Conservation (phyloP, 35 echinoderm and acorn worm genomes). For the Ptychodera flava region DNA sequence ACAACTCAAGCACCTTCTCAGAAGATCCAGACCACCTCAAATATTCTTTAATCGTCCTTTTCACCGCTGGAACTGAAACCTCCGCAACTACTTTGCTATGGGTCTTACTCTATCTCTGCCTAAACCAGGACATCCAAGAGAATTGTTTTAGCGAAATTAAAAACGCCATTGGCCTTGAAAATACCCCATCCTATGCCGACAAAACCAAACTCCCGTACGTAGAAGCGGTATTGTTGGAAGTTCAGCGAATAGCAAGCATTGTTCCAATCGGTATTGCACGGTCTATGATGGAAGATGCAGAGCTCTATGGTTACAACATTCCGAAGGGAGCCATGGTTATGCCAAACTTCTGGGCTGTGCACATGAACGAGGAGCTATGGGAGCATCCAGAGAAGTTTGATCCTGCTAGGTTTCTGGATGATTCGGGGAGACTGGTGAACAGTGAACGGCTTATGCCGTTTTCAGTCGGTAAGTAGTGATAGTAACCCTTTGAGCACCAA, state of each 20-base stretch:
- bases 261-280: conserved; percentile 38
- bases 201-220: conserved; percentile 42
- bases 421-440: conserved; percentile 15
- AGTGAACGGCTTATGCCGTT: conserved; percentile 26
- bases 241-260: conserved; percentile 26
- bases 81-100: conserved; percentile 46
- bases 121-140: conserved; percentile 46
- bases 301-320: conserved; percentile 31
- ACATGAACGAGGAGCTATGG: conserved; percentile 25
- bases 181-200: conserved; percentile 38
- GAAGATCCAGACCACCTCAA: conserved; percentile 18
- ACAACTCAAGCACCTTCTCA: not conserved
- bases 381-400: conserved; percentile 27
- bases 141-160: conserved; percentile 36
- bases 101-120: conserved; percentile 43
- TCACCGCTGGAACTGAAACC: conserved; percentile 66
- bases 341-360: conserved; percentile 29
- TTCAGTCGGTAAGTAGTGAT: conserved; percentile 35
- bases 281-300: conserved; percentile 15
- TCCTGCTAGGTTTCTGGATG: conserved; percentile 48
- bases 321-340: conserved; percentile 60
- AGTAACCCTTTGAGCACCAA: too few species aligned
- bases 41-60: conserved; percentile 4
- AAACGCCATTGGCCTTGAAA: conserved; percentile 49
- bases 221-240: conserved; percentile 39